A percentile compares a stretch with the other conserved stretches of the same genome.
phyloP scores from a whole-genome alignment of 2,113 vertebrate species.

The Pionites leucogaster region DNA sequence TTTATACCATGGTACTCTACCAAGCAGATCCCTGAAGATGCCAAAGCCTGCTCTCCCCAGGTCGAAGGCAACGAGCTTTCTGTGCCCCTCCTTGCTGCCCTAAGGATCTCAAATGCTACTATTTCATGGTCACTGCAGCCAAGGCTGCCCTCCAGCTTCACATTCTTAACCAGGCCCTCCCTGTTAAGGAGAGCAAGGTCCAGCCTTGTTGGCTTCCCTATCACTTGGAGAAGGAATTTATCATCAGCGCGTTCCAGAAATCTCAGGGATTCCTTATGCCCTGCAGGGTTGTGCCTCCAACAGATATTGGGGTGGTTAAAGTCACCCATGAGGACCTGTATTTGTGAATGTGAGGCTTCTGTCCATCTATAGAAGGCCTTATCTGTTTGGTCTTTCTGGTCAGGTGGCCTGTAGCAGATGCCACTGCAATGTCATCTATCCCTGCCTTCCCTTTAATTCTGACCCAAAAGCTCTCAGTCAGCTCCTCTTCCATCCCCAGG shows the following conservation, averaged over 20 bases:
- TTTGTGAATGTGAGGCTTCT: neutral
- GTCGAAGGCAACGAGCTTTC: neutral
- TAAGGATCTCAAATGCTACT: neutral
- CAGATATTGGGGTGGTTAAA: neutral
- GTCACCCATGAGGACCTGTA: neutral
- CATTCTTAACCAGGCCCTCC: neutral
- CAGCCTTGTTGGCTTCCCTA: neutral
- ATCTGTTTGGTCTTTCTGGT: neutral
- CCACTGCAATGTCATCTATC: neutral
- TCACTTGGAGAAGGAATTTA: neutral
- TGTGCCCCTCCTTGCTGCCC: neutral
- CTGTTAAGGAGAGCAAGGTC: neutral
- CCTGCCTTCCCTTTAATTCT: neutral
- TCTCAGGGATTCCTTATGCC: neutral
- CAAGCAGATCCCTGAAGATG: neutral
- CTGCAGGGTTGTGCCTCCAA: neutral
- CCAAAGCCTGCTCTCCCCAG: neutral
- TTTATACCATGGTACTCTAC: neutral
- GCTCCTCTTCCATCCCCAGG: neutral
- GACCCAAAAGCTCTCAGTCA: neutral
- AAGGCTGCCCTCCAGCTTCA: neutral
- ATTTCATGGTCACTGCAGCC: neutral
- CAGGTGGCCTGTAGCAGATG: neutral
- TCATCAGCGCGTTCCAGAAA: neutral
- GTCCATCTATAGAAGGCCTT: neutral